Conservation (phyloP, 2,797 vertebrate genomes). For the Microchirus variegatus region DNA sequence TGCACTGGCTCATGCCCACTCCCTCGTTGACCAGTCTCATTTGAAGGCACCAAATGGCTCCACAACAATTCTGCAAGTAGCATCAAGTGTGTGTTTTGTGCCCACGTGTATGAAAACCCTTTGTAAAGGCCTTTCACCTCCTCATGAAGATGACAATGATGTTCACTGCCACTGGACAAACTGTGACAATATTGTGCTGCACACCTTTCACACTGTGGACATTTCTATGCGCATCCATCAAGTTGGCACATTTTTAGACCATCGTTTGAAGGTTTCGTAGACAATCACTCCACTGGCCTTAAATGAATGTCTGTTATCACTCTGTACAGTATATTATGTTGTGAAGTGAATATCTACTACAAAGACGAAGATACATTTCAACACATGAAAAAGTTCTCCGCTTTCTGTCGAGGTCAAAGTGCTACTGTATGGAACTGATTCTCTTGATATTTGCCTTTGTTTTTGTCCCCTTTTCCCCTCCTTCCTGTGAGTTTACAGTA, state of each 20-base stretch:
- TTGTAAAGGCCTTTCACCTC: too few relatives aligned
- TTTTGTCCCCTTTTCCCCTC: slow-evolving; percentile 30
- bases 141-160: not conserved
- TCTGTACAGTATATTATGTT: slow-evolving; percentile 81
- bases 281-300: slow-evolving; percentile 77
- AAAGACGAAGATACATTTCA: slow-evolving; percentile 63
- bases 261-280: slow-evolving; percentile 52
- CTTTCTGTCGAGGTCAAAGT: slow-evolving; percentile 63
- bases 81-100: too few relatives aligned
- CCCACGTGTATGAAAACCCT: too few relatives aligned
- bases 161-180: slow-evolving; percentile 6
- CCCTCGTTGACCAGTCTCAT: too few relatives aligned
- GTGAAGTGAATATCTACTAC: slow-evolving; percentile 74
- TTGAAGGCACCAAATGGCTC: too few relatives aligned
- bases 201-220: slow-evolving; percentile 38
- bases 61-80: too few relatives aligned
- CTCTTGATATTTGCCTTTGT: slow-evolving; percentile 59
- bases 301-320: slow-evolving; percentile 53
- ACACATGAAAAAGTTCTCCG: slow-evolving; percentile 46
- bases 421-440: slow-evolving; percentile 69
- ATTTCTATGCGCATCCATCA: slow-evolving; percentile 18
- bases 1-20: too few relatives aligned
- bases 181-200: slow-evolving; percentile 43
- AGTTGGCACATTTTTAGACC: slow-evolving; percentile 19
- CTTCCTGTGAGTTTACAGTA: slow-evolving; percentile 57